Base-by-base conservation (phyloP, 2,888 invertebrate species). In the Ornithoptera alexandrae region DNA sequence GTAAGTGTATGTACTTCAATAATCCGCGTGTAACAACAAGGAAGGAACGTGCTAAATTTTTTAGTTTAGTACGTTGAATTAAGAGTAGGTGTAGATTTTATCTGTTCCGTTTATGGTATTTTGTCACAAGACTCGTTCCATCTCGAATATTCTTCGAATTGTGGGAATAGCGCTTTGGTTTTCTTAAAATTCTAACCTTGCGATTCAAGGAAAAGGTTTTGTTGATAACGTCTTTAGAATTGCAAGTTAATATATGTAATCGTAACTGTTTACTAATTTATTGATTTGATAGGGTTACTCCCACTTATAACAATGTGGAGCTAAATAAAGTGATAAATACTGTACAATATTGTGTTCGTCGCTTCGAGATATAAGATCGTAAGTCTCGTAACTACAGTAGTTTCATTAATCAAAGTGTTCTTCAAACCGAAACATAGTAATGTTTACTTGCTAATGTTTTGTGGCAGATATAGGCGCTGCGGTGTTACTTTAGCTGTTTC, bases 261-360 rank as follows among this genome's bases (percentile, higher is more conserved):
- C 24, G 18, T 64, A 75, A 76, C 72, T 63, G 71, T 70, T 69
- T 77, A 81, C 80, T 76, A 77, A 79, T 78, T 70, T 80, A 24
- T 59, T 59, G 1, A n/a, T 46, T 46, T 46, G 46, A 46, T 46
- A 46, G 30, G 30, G 30, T 4, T 30, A 30, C 12, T 3, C 15
- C 15, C 12, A 15, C 46, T 46, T 12, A 15, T 46, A 15, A 4
- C 12, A 15, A 46, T 15, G 12, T 12, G 15, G 46, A 12, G 46
- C 46, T 46, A 46, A 3, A 15, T 15, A 46, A 15, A 1, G 15
- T 46, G 46, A 46, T 46, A 46, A 15, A 46, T 3, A 46, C 4
- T 15, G 15, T 15, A 46, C 15, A 2, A 46, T 15, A 46, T 46
- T 46, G 46, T 46, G 46, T 15, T 46, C 12, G 12, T 42, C 42